Evolutionary conservation across 2,113 vertebrate species (phyloP), one percentile per base, ranked within the genome.

Genomic region (Todiramphus saurophagus): DNA sequence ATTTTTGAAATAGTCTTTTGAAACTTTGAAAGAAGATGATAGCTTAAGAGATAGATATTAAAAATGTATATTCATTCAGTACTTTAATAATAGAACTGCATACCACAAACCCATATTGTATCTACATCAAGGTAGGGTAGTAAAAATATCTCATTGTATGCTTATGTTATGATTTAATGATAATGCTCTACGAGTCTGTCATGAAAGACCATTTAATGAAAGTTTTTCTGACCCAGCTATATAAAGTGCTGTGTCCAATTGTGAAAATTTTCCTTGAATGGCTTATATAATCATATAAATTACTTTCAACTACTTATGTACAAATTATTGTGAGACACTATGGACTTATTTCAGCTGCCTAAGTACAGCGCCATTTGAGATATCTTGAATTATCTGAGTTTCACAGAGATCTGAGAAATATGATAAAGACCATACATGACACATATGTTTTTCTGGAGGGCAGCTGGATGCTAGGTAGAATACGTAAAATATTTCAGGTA

Each of bases 81-180:
- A 82, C 73, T 67, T 87, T 92, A 77, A 73, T 93, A 93, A 89
- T 72, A 90, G 87, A 94, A 73, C 16, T 59, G 48, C 24, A 78
- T 63, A 90, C 37, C 76, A 83, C 23, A 78, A 80, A 89, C 9
- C 7, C 27, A 80, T 60, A 66, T 5, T 59, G 20, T 58, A 33
- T 73, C 28, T 87, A 72, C 19, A 48, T 68, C 27, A 50, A 72
- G 48, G 17, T 20, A 56, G 21, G 39, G 16, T 12, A 46, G 10
- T 53, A 58, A 80, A 83, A 59, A 83, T 86, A 64, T 13, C 25
- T 77, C n/a, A 72, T 27, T 69, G 60, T 19, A 77, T 2, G 4
- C 11, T 77, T 58, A 51, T 5, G 37, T 46, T 46, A 78, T 35
- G 10, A 95, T 66, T 51, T 87, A 62, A 53, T 70, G 51, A 74